phyloP scores from a whole-genome alignment of 1,140 invertebrate species.

The Steinernema khuongi region DNA sequence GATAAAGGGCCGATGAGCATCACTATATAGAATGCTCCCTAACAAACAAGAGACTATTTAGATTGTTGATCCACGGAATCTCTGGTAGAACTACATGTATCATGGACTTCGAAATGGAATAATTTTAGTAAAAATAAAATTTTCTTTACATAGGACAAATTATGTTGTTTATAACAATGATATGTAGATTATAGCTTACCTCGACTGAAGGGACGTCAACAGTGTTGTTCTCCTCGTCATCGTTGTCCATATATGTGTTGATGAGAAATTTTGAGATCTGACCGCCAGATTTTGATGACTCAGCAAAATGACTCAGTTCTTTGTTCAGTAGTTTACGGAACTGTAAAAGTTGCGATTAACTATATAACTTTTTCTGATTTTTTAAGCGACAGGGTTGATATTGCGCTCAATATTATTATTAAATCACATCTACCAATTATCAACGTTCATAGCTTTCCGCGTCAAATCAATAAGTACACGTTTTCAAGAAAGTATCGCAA shows the following conservation, averaged over 20 bases:
- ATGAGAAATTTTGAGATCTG: constrained; percentile 99
- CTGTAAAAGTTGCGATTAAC: constrained; percentile 65
- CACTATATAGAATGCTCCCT: background rate
- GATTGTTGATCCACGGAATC: background rate
- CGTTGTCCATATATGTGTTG: constrained; percentile 92
- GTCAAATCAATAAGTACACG: too few relatives aligned
- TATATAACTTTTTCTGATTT: constrained; percentile 16
- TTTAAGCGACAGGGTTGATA: constrained; percentile 10
- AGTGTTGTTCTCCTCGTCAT: constrained; percentile 48
- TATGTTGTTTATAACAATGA: too few relatives aligned
- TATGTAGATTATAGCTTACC: constrained; percentile 23
- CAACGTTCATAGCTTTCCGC: too few relatives aligned
- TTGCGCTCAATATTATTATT: too few relatives aligned
- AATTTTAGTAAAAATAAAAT: too few relatives aligned
- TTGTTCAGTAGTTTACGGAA: constrained; percentile 99
- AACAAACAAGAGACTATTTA: background rate
- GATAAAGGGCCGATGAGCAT: constrained; percentile 3
- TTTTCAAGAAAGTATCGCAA: too few relatives aligned
- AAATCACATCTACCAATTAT: constrained; percentile 12
- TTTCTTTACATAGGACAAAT: too few relatives aligned
- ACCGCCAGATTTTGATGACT: constrained; percentile 88
- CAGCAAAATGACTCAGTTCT: constrained; percentile 96
- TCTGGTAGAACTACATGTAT: background rate
- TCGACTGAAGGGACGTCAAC: constrained; percentile 35
- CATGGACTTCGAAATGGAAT: too few relatives aligned